Evolutionary conservation across 2,113 vertebrate genomes (phyloP).

Genomic region (Protomyctophum bolini): DNA sequence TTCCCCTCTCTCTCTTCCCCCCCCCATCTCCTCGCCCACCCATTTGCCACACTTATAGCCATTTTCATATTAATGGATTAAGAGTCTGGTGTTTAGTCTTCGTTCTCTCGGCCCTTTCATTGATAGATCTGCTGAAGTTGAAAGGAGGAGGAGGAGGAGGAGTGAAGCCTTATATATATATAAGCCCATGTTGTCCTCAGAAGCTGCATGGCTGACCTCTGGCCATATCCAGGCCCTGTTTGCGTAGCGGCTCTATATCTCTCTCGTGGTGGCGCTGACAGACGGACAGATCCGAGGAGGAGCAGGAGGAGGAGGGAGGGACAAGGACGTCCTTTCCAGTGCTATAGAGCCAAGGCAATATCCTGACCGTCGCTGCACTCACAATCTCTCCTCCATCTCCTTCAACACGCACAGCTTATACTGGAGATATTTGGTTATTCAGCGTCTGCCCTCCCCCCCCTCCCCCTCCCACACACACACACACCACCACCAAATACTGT

Average conservation of each 20-base stretch:
- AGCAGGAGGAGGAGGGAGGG: constrained; percentile 32
- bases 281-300: constrained; percentile 29
- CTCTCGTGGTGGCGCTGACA: constrained; percentile 33
- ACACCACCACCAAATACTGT: constrained; percentile 49
- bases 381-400: constrained; percentile 58
- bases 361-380: constrained; percentile 55
- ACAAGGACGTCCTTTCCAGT: constrained; percentile 27
- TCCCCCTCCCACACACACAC: no score
- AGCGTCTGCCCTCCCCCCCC: no score
- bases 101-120: constrained; percentile 3
- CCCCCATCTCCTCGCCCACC: neutral
- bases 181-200: no score
- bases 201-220: no score
- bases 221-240: constrained; percentile 19
- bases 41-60: neutral
- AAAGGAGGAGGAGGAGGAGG: neutral
- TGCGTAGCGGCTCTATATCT: constrained; percentile 25
- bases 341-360: constrained; percentile 58
- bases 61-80: constrained; percentile 8
- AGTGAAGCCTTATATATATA: no score
- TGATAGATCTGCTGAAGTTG: constrained; percentile 11
- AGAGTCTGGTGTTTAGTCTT: constrained; percentile 2
- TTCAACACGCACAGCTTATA: constrained; percentile 45
- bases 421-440: constrained; percentile 59
- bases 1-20: neutral